Percentiles rank a stretch among this genome's conserved stretches.
Conservation (phyloP, 2,113 vertebrate species). For the Isichthys henryi region DNA sequence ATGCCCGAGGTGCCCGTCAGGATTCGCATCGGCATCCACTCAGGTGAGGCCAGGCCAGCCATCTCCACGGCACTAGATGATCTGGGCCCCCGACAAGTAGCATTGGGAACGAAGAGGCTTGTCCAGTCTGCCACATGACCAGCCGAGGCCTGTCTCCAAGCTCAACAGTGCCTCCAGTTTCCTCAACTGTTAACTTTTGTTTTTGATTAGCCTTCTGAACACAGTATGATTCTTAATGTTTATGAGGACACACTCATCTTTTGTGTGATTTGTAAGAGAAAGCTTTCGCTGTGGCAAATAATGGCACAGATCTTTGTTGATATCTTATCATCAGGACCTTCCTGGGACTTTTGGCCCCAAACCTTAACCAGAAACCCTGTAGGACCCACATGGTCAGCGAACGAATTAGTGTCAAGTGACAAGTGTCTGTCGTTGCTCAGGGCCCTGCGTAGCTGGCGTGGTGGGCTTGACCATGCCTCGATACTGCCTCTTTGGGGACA, state of each 20-base stretch:
- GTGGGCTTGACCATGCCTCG: conserved; percentile 86
- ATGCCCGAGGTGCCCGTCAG: conserved; percentile 80
- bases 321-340: background rate
- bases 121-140: background rate
- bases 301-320: background rate
- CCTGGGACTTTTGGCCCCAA: background rate
- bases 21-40: conserved; percentile 83
- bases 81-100: background rate
- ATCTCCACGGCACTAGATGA: background rate
- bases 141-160: background rate
- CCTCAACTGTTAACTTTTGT: background rate
- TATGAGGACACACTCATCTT: background rate
- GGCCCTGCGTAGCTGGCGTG: conserved; percentile 78
- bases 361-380: background rate
- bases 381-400: background rate
- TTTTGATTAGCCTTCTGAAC: background rate
- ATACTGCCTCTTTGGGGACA: conserved; percentile 92
- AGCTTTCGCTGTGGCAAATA: background rate
- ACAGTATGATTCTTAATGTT: background rate
- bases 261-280: background rate
- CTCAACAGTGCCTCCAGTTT: background rate
- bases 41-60: conserved; percentile 57
- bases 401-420: background rate
- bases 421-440: conserved; percentile 43
- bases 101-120: background rate